These are phyloP conservation scores for Deladenus siricidicola DNA, from an alignment of 2,888 invertebrate genomes.

Conservation along the genomic window DNA sequence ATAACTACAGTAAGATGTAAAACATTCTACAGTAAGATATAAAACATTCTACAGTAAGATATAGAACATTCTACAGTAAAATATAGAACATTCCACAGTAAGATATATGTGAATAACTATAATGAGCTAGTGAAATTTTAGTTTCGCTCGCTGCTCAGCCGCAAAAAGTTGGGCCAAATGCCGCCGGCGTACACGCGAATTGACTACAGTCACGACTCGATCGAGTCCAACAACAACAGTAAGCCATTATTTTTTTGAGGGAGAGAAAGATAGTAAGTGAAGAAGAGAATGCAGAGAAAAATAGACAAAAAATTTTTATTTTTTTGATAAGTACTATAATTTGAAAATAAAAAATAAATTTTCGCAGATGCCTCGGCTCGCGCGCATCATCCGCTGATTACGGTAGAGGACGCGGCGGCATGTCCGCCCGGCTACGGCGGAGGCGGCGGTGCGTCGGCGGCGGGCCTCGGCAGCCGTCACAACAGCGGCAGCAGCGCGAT, in stretches of 20 bases:
- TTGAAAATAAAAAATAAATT: neutral
- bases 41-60: too few relatives aligned
- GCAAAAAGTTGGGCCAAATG: constrained; percentile 48
- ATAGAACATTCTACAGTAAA: too few relatives aligned
- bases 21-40: too few relatives aligned
- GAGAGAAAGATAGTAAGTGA: too few relatives aligned
- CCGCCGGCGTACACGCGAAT: constrained; percentile 52
- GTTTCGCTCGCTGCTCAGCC: constrained; percentile 48
- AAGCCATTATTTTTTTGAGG: neutral
- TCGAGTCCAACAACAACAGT: constrained; percentile 32
- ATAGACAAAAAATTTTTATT: neutral
- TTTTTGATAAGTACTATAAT: neutral
- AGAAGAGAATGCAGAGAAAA: neutral
- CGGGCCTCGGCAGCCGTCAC: constrained; percentile 7
- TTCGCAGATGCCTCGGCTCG: neutral
- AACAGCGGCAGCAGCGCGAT: neutral
- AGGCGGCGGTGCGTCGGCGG: neutral
- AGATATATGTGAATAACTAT: too few relatives aligned
- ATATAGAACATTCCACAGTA: too few relatives aligned
- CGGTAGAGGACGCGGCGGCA: neutral
- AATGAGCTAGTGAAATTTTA: too few relatives aligned
- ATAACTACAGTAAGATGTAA: too few relatives aligned
- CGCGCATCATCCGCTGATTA: constrained; percentile 15
- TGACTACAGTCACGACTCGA: constrained; percentile 48
- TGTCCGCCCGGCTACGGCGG: neutral